A percentile compares a stretch with the other conserved stretches of the same genome.
These are phyloP conservation scores for Fregetta grallaria DNA, from an alignment of 2,113 vertebrate genomes.

Conservation along the genomic window DNA sequence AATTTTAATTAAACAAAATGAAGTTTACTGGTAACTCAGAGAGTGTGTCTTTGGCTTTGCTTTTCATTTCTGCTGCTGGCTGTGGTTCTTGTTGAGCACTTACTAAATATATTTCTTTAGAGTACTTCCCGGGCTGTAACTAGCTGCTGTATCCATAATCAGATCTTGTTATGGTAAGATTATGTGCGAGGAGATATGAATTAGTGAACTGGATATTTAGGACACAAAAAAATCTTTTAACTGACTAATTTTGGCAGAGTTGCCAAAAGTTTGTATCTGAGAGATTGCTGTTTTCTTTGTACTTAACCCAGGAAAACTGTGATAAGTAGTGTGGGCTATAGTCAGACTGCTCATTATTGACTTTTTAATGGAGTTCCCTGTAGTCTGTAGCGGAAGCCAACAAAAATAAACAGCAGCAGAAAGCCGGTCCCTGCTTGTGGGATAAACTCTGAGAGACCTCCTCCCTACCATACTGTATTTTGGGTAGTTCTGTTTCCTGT, in stretches of 20 bases:
- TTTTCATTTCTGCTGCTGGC: background rate
- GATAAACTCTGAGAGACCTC: constrained; percentile 10
- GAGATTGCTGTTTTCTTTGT: constrained; percentile 18
- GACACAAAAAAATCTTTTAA: background rate
- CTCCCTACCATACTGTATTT: background rate
- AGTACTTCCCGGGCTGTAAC: background rate
- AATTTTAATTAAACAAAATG: background rate
- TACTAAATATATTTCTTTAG: background rate
- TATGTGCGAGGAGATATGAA: background rate
- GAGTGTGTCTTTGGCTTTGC: background rate
- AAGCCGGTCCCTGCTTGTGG: background rate
- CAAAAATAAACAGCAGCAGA: constrained; percentile 38
- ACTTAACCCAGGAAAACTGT: constrained; percentile 17
- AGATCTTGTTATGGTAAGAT: background rate
- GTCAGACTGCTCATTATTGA: constrained; percentile 42
- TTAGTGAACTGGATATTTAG: background rate
- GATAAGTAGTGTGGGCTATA: constrained; percentile 18
- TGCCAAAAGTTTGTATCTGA: background rate
- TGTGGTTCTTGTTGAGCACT: background rate
- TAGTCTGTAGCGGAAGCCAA: constrained; percentile 27
- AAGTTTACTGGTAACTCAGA: background rate
- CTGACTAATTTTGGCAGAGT: background rate
- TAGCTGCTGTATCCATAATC: background rate
- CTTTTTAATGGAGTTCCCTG: constrained; percentile 50
- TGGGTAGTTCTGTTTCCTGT: background rate